Evolutionary conservation across 2,113 vertebrate genomes (phyloP).

Genomic region (Oophaga pumilio): DNA sequence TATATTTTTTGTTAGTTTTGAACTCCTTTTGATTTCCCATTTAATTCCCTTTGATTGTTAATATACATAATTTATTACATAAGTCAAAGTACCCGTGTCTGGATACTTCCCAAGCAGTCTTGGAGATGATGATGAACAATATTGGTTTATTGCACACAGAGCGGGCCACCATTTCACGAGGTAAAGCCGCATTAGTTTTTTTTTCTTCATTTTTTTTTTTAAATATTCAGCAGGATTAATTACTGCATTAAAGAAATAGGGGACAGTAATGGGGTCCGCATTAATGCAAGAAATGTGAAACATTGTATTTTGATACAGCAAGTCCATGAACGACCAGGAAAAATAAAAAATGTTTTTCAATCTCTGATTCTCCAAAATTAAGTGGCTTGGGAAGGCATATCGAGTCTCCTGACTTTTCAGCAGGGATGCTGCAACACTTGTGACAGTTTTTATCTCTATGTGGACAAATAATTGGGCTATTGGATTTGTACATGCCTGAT

Average conservation of each 20-base stretch:
- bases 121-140: neutral
- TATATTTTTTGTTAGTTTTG: neutral
- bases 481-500: too few species aligned
- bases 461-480: too few species aligned
- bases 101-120: neutral
- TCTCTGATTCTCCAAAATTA: too few species aligned
- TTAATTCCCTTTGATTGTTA: neutral
- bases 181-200: neutral
- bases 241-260: neutral
- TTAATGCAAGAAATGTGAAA: neutral
- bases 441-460: too few species aligned
- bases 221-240: neutral
- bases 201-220: too few species aligned
- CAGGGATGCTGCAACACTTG: too few species aligned
- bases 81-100: neutral
- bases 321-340: too few species aligned
- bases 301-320: too few species aligned
- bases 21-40: neutral
- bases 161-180: neutral
- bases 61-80: conserved; percentile 6
- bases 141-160: neutral
- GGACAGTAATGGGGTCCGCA: neutral
- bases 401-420: too few species aligned
- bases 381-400: too few species aligned
- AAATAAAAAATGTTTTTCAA: too few species aligned